Conservation (phyloP, 2,888 invertebrate genomes). For the Drosophila setosimentum region DNA sequence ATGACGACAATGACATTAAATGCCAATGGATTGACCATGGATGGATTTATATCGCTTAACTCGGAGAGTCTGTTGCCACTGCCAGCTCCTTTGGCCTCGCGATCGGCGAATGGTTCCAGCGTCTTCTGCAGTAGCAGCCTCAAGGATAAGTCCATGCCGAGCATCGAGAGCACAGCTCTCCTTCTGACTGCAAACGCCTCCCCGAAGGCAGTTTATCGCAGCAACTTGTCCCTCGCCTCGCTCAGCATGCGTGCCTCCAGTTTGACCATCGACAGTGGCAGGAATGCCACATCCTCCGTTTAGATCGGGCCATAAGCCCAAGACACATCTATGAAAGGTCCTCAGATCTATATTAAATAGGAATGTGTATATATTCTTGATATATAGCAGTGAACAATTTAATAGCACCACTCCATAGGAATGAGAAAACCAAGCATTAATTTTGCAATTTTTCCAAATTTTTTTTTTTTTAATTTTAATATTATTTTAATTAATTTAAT, state of each 20-base stretch:
- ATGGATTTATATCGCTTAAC: constrained; percentile 57
- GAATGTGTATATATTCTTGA: not conserved
- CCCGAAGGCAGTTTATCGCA: constrained; percentile 81
- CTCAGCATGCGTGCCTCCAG: constrained; percentile 84
- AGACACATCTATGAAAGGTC: not conserved
- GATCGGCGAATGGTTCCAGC: constrained; percentile 33
- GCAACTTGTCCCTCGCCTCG: constrained; percentile 85
- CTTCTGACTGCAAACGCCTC: constrained; percentile 70
- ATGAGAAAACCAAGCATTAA: not conserved
- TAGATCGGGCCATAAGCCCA: constrained; percentile 53
- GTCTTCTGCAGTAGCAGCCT: constrained; percentile 64
- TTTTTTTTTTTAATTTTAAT: too few relatives aligned
- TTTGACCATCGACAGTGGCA: constrained; percentile 85
- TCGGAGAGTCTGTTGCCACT: constrained; percentile 34
- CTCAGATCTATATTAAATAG: not conserved
- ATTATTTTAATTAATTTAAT: too few relatives aligned
- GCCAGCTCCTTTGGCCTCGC: constrained; percentile 18
- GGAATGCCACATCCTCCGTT: constrained; percentile 87
- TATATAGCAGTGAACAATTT: not conserved
- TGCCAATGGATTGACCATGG: constrained; percentile 45
- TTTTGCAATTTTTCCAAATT: not conserved
- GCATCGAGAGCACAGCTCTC: constrained; percentile 71
- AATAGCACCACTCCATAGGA: not conserved
- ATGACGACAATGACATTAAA: constrained; percentile 44
- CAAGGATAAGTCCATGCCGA: constrained; percentile 61